Conservation (phyloP, 1,140 invertebrate species). For the Phymastichus coffea region DNA sequence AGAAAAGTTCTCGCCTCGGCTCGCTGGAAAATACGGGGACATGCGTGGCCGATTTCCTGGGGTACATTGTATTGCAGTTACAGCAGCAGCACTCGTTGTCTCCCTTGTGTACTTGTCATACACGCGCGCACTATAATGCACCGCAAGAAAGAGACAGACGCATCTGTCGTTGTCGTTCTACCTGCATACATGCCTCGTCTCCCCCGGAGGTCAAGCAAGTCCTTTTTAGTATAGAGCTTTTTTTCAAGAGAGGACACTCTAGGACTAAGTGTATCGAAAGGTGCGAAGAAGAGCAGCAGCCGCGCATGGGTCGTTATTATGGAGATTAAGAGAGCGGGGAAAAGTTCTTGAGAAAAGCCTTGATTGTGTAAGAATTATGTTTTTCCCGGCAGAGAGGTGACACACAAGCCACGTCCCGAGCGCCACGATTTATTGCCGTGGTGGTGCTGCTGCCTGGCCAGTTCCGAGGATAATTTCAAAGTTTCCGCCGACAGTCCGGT, state of each 20-base stretch:
- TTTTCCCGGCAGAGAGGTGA: slow-evolving; percentile 17
- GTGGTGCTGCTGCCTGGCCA: too few relatives aligned
- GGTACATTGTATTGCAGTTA: slow-evolving; percentile 21
- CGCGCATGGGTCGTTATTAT: slow-evolving; percentile 13
- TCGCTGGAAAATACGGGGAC: slow-evolving; percentile 11
- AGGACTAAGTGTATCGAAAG: background rate
- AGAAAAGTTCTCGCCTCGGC: background rate
- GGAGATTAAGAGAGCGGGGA: slow-evolving; percentile 21
- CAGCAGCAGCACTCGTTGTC: background rate
- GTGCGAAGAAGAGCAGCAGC: background rate
- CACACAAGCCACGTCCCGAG: background rate
- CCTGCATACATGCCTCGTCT: background rate
- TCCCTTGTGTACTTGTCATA: background rate
- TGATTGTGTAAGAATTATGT: slow-evolving; percentile 25
- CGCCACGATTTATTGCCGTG: slow-evolving; percentile 17
- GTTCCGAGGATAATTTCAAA: slow-evolving; percentile 12
- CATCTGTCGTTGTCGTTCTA: background rate
- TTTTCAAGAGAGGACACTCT: too few relatives aligned
- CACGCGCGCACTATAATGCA: background rate
- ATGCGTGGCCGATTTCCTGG: slow-evolving; percentile 14
- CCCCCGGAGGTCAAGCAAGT: background rate
- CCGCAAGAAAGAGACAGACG: background rate
- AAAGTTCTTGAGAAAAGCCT: slow-evolving; percentile 21
- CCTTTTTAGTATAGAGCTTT: background rate
- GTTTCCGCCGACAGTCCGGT: slow-evolving; percentile 1